A percentile compares a stretch with the other conserved stretches of the same genome.
Evolutionary conservation across 2,888 invertebrate species (phyloP).

Genomic region (Geophilus truncorum): DNA sequence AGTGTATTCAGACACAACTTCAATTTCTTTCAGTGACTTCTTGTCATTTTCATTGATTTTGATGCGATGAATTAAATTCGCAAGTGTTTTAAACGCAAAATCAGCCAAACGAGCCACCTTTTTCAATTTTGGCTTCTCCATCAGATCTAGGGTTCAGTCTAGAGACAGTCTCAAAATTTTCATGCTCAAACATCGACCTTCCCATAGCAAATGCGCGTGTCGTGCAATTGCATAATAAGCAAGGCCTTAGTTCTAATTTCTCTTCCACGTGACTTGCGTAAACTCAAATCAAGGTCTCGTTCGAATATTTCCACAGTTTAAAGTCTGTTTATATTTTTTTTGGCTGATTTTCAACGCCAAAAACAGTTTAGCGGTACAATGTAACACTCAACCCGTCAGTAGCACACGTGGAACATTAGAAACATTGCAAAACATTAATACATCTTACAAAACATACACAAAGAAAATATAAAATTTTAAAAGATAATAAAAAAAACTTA

Average conservation of each 20-base stretch:
- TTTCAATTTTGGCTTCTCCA: neutral
- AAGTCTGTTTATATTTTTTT: neutral
- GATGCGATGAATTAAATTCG: neutral
- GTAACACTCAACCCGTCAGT: neutral
- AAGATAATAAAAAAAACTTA: too few relatives aligned
- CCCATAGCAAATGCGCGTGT: neutral
- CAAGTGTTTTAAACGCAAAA: neutral
- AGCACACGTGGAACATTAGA: neutral
- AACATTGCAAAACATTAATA: neutral
- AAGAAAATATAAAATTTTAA: too few relatives aligned
- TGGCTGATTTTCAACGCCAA: neutral
- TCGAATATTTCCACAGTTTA: neutral
- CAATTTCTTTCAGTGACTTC: neutral
- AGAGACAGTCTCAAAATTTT: neutral
- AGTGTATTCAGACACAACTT: neutral
- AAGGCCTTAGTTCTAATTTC: neutral
- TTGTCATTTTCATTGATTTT: neutral
- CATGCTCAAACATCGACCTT: neutral
- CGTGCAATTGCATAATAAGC: neutral
- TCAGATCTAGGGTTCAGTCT: neutral
- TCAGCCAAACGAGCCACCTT: neutral
- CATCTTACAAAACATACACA: too few relatives aligned
- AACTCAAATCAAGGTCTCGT: neutral
- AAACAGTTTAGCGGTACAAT: neutral
- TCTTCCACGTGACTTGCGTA: neutral